Evolutionary conservation across 1,140 invertebrate genomes (phyloP), one percentile per base, ranked within the genome.

Genomic region (Pantala flavescens): DNA sequence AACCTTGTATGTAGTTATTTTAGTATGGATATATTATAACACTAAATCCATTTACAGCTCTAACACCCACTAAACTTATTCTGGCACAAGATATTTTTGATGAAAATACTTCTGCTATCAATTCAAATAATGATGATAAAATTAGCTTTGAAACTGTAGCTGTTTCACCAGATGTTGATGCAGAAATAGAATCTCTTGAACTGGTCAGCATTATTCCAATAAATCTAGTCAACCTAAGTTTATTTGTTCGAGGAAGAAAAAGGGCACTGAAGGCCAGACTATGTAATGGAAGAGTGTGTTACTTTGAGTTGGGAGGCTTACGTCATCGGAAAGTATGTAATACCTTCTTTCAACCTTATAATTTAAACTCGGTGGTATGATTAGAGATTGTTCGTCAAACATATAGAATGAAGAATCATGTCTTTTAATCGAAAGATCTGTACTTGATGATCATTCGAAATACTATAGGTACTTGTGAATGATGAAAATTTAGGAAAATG

Each of bases 231-330:
- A 84, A 81, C 78, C 78, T 90, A 23, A 86, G 84, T 75, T 78
- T 89, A n/a, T 89, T 87, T 78, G 82, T 84, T 73, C 81, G 82
- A 73, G 84, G 82, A 76, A 81, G 78, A 43, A 80, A 84, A 70
- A 83, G 85, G 79, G 83, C 84, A 5, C 73, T 90, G 14, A 89
- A 90, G 80, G 84, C 84, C 36, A 83, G 83, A 78, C 88, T 86
- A 76, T 82, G 81, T 74, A 84, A 82, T 76, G 81, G 81, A 71
- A 77, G 78, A 70, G 78, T 83, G 0, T 77, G 81, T 28, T 86
- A 85, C 79, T 87, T 85, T 77, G 84, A 86, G 79, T 77, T 86
- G 63, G 84, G 83, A 23, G 81, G 79, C 11, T 81, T 79, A 74
- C 78, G 81, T 49, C 82, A 83, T 73, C 80, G 81, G 76, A 80